These are phyloP conservation scores for Aleadryas rufinucha DNA, from an alignment of 2,113 vertebrate genomes.

Conservation along the genomic window DNA sequence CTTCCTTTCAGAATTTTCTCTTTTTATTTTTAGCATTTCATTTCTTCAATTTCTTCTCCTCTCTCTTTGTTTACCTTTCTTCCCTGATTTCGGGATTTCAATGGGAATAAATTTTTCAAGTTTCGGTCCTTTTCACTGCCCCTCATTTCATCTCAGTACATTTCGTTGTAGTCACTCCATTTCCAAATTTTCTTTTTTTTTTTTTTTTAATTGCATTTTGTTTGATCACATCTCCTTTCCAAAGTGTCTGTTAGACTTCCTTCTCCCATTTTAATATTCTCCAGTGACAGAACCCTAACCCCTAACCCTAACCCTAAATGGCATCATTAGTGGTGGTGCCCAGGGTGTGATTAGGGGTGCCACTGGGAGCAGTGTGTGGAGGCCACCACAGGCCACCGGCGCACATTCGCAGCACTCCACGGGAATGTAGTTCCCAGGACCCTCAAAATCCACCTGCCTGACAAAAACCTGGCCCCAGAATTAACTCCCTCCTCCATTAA, in stretches of 20 bases:
- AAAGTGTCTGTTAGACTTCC: not conserved
- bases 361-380: too few relatives aligned
- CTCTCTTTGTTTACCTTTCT: fast-evolving
- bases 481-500: not conserved
- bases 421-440: too few relatives aligned
- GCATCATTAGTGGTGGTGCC: too few relatives aligned
- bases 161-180: not conserved
- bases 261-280: too few relatives aligned
- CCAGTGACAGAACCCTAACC: too few relatives aligned
- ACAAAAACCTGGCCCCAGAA: not conserved
- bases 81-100: not conserved
- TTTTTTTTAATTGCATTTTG: not conserved
- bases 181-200: not conserved
- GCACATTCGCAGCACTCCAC: too few relatives aligned
- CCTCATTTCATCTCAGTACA: not conserved
- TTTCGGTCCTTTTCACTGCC: not conserved
- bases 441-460: not conserved
- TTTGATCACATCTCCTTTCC: not conserved
- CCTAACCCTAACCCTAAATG: too few relatives aligned
- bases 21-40: not conserved
- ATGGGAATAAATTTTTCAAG: not conserved
- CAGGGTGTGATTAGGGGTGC: too few relatives aligned
- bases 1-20: too few relatives aligned
- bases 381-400: not conserved
- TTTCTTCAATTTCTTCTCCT: not conserved